Percentiles rank a stretch among this genome's conserved stretches.
These are phyloP conservation scores for Leucania comma DNA, from an alignment of 2,888 invertebrate species.

Conservation along the genomic window DNA sequence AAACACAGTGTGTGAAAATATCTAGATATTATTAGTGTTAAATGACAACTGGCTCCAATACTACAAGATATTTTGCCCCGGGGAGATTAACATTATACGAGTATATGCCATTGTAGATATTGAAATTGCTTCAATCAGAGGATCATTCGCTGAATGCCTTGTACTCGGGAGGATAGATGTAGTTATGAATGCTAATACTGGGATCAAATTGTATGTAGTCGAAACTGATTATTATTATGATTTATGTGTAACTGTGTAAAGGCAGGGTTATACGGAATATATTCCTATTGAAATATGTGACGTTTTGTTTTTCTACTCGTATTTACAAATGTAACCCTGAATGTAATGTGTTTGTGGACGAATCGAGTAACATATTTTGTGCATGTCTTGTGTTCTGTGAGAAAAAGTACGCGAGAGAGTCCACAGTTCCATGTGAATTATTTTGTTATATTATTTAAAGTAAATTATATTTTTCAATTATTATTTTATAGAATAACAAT, in stretches of 20 bases:
- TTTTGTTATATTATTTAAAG: too few relatives aligned
- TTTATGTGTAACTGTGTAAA: background rate
- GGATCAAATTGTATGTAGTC: constrained; percentile 4
- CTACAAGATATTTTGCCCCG: background rate
- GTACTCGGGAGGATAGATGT: background rate
- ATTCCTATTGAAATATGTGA: background rate
- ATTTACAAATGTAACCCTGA: background rate
- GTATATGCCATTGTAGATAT: background rate
- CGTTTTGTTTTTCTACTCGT: too few relatives aligned
- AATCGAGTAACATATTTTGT: too few relatives aligned
- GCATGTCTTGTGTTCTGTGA: too few relatives aligned
- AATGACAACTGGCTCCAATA: background rate
- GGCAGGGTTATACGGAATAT: background rate
- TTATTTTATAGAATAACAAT: too few relatives aligned
- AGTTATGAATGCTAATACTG: constrained; percentile 15
- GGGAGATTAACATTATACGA: background rate
- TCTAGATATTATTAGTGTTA: too few relatives aligned
- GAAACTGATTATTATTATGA: constrained; percentile 24
- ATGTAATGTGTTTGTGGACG: too few relatives aligned
- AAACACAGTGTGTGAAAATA: too few relatives aligned
- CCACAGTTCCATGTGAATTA: too few relatives aligned
- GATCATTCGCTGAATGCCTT: constrained; percentile 15
- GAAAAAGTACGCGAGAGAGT: too few relatives aligned
- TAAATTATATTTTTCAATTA: too few relatives aligned
- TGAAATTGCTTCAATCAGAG: constrained; percentile 34